These are phyloP conservation scores for Agapostemon virescens DNA, from an alignment of 2,888 invertebrate genomes.

Conservation along the genomic window DNA sequence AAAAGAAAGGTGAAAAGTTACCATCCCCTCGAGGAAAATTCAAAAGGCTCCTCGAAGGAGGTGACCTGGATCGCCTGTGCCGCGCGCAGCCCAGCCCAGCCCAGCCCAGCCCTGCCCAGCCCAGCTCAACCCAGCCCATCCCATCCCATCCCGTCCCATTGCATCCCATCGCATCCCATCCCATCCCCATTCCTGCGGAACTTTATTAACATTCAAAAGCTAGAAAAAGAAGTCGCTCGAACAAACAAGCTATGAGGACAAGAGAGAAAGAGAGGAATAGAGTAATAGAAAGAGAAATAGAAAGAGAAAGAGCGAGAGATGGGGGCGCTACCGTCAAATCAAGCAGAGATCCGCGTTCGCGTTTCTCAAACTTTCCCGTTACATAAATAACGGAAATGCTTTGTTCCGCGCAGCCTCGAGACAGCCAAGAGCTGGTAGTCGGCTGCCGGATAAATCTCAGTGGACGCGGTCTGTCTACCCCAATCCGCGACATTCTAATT, in stretches of 20 bases:
- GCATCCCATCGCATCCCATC: background rate
- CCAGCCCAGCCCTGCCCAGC: background rate
- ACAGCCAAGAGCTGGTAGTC: background rate
- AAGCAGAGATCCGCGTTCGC: background rate
- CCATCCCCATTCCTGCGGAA: constrained; percentile 13
- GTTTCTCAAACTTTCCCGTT: background rate
- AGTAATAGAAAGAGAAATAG: background rate
- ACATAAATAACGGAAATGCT: background rate
- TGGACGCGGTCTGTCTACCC: background rate
- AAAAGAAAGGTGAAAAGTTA: constrained; percentile 42
- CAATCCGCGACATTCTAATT: constrained; percentile 33
- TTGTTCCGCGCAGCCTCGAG: constrained; percentile 10
- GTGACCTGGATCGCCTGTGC: constrained; percentile 32
- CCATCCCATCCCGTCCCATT: background rate
- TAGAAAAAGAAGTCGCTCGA: background rate
- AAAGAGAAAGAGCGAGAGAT: background rate
- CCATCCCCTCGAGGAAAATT: constrained; percentile 14
- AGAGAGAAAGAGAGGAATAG: background rate
- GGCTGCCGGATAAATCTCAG: background rate
- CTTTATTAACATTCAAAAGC: constrained; percentile 41
- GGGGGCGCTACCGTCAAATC: constrained; percentile 12
- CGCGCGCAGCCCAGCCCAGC: constrained; percentile 10
- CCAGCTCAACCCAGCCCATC: background rate
- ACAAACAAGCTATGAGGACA: background rate
- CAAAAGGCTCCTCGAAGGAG: constrained; percentile 33